Conservation (phyloP, 2,797 vertebrate genomes). For the Euthynnus affinis region DNA sequence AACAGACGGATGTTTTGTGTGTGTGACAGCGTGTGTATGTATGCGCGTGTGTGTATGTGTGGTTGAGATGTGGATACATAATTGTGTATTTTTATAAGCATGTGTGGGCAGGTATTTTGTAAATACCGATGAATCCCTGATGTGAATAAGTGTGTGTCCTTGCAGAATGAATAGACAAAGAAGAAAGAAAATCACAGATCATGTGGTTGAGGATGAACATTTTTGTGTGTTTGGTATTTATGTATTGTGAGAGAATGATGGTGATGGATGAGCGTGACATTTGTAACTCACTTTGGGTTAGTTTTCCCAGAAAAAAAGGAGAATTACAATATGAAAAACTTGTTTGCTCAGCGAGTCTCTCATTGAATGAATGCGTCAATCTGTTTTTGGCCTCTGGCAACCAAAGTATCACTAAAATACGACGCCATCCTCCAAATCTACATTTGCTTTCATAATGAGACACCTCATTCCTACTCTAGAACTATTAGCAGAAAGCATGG, state of each 20-base stretch:
- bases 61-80: slow-evolving; percentile 17
- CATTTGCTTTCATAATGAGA: slow-evolving; percentile 38
- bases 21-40: slow-evolving; percentile 4
- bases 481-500: slow-evolving; percentile 31
- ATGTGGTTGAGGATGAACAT: not conserved
- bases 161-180: slow-evolving; percentile 5
- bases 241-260: slow-evolving; percentile 15
- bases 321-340: slow-evolving; percentile 29
- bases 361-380: slow-evolving; percentile 29
- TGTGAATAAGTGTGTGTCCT: not conserved
- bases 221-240: slow-evolving; percentile 10
- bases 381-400: slow-evolving; percentile 26
- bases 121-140: not conserved
- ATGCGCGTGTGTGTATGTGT: not conserved
- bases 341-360: slow-evolving; percentile 48
- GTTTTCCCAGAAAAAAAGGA: slow-evolving; percentile 43
- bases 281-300: slow-evolving; percentile 42
- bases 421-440: slow-evolving; percentile 1
- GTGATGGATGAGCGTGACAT: slow-evolving; percentile 56
- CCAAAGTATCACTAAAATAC: slow-evolving; percentile 12
- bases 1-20: slow-evolving; percentile 35
- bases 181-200: not conserved
- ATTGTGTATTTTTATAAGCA: not conserved
- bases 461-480: slow-evolving; percentile 25
- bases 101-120: not conserved